Base-by-base conservation (phyloP, 2,797 vertebrate genomes). In the Tachyglossus aculeatus region DNA sequence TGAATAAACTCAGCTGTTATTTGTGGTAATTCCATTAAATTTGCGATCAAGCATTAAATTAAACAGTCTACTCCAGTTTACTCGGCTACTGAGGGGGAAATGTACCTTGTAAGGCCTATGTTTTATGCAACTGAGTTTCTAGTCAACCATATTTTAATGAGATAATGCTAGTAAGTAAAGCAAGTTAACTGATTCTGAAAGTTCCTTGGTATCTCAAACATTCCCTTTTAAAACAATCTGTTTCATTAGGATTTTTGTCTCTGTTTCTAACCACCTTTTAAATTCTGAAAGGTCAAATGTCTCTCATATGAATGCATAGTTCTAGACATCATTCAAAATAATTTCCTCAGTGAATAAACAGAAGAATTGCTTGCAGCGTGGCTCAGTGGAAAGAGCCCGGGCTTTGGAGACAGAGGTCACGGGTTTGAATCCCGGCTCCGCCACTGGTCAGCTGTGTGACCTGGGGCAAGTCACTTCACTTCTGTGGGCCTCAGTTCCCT, bases 11-110 rank as follows among this genome's bases (percentile, higher is more conserved):
- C 83, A 86, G 89, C 86, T 90, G 72, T 67, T 67, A 62, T 74
- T 73, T 74, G 40, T 80, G 81, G 56, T 62, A 68, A 81, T 86
- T 88, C 81, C 84, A 90, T 92, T 92, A 92, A 82, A 82, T 85
- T 71, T 65, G 67, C 69, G 83, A 65, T 55, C 65, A 85, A 87
- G 82, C 87, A 78, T 88, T 88, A 90, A 91, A 94, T 91, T 86
- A 88, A 89, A 80, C 56, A 55, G 73, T 53, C 71, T 74, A 53
- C n/a, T 62, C 21, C 71, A 74, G 64, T 82, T 55, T 86, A 45
- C 43, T 53, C 71, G 50, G 55, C 54, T 74, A 85, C 88, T 84
- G 44, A 83, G 86, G 82, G 75, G 59, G 62, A 75, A 81, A 85
- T 9, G 34, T 40, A 79, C 74, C 74, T 86, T 76, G 33, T 45